A percentile compares a stretch with the other conserved stretches of the same genome.
Conservation (phyloP, 2,113 vertebrate genomes). For the Rhea pennata region DNA sequence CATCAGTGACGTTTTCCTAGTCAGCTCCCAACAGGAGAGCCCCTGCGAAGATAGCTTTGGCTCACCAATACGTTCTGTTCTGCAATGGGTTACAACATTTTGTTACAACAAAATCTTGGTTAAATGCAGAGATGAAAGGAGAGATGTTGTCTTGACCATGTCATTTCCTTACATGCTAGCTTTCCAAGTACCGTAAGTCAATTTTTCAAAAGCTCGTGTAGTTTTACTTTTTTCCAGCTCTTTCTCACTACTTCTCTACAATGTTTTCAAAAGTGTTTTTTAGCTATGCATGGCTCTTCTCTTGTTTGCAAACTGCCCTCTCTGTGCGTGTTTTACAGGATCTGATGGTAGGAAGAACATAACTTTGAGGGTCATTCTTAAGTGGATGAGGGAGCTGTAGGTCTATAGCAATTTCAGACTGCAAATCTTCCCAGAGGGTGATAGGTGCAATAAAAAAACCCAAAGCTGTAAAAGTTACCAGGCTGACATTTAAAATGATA, state of each 20-base stretch:
- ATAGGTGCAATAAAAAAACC: background rate
- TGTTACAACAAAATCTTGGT: background rate
- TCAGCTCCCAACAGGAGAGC: background rate
- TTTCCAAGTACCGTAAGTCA: background rate
- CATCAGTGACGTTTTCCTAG: background rate
- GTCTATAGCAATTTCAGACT: background rate
- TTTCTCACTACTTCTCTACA: background rate
- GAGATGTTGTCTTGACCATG: too few species aligned
- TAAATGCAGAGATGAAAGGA: too few species aligned
- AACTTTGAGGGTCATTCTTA: background rate
- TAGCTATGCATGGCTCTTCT: background rate
- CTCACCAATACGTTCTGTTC: background rate
- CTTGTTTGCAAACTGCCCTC: background rate
- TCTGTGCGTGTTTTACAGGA: background rate
- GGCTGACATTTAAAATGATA: background rate
- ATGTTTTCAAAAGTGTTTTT: background rate
- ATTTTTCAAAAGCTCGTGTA: rapidly evolving
- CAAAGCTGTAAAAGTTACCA: background rate
- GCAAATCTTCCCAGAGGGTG: background rate
- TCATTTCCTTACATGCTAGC: background rate
- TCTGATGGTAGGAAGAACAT: background rate
- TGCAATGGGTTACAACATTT: background rate
- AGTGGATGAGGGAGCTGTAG: background rate
- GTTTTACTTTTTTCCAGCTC: background rate
- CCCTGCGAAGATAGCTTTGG: background rate